phyloP scores from a whole-genome alignment of 2,113 vertebrate species.

The Zosterops lateralis region DNA sequence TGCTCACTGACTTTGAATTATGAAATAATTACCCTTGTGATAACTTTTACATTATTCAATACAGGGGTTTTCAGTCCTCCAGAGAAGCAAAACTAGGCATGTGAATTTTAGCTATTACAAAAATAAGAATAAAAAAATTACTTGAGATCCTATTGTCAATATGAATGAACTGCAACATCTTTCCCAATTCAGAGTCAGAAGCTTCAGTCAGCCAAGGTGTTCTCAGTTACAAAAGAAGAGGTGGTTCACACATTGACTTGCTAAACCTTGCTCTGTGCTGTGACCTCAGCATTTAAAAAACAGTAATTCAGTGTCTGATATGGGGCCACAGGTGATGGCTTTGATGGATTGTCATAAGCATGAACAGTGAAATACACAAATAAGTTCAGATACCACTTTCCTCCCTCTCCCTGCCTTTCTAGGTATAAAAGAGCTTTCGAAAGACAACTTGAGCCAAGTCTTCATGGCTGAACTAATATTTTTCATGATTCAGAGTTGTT shows the following conservation, averaged over 20 bases:
- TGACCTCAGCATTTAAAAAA: constrained; percentile 21
- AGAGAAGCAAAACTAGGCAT: not conserved
- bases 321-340: constrained; percentile 21
- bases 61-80: not conserved
- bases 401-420: not conserved
- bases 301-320: constrained; percentile 11
- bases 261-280: not conserved
- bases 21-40: not conserved
- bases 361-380: not conserved
- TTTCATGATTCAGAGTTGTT: not conserved
- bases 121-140: not conserved
- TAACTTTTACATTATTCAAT: not conserved
- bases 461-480: not conserved
- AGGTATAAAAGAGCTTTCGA: not conserved
- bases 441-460: not conserved
- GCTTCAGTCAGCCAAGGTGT: not conserved
- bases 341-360: not conserved
- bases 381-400: not conserved
- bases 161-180: constrained; percentile 18
- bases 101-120: not conserved
- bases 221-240: not conserved
- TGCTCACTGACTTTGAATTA: not conserved
- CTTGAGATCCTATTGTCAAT: constrained; percentile 20
- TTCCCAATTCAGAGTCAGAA: constrained; percentile 21
- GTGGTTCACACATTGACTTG: constrained; percentile 5